phyloP scores from a whole-genome alignment of 2,888 invertebrate genomes.

The Philaethria dido region DNA sequence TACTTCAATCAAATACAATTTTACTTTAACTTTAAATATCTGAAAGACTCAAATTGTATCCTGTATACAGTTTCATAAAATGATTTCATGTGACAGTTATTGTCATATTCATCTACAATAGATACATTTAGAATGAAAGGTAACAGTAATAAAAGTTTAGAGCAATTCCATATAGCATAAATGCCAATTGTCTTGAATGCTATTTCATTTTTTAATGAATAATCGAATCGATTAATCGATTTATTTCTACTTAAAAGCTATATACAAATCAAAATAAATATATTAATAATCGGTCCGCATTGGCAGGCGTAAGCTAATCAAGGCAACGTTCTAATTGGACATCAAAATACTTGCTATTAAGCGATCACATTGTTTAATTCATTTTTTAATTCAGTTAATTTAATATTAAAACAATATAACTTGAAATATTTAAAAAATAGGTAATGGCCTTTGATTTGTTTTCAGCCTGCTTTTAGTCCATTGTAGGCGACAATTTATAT shows the following conservation, averaged over 20 bases:
- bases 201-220: neutral
- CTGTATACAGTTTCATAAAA: slow-evolving; percentile 1
- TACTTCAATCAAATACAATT: neutral
- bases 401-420: too few relatives aligned
- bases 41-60: neutral
- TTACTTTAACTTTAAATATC: neutral
- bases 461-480: too few relatives aligned
- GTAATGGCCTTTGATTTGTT: too few relatives aligned
- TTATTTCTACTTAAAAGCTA: slow-evolving; percentile 29
- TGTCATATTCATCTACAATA: slow-evolving; percentile 9
- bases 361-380: slow-evolving; percentile 39
- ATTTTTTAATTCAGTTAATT: too few relatives aligned
- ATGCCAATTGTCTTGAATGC: neutral
- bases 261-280: slow-evolving; percentile 24
- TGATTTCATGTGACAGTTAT: neutral
- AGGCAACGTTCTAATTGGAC: slow-evolving; percentile 55
- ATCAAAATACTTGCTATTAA: slow-evolving; percentile 37
- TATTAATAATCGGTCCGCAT: slow-evolving; percentile 41
- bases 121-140: neutral
- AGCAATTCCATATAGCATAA: neutral
- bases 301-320: slow-evolving; percentile 55
- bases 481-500: too few relatives aligned
- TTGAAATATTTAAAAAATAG: too few relatives aligned
- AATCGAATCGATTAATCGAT: neutral
- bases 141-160: neutral